phyloP scores from a whole-genome alignment of 2,888 invertebrate genomes.

The Acanthacorydalis orientalis region DNA sequence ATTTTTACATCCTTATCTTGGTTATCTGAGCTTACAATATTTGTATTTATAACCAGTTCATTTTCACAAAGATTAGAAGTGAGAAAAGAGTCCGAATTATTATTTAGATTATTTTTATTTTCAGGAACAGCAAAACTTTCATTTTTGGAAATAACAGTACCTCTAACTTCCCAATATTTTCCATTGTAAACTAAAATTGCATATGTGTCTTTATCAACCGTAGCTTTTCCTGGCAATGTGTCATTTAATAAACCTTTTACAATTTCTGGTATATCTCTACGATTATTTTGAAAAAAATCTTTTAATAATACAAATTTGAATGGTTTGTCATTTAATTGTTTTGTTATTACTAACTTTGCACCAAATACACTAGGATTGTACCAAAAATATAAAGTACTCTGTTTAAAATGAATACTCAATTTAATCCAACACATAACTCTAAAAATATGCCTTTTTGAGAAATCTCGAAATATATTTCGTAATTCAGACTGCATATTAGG shows the following conservation, averaged over 20 bases:
- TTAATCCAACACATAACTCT: conserved; percentile 13
- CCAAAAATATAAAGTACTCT: conserved; percentile 13
- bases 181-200: conserved; percentile 10
- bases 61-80: too few species aligned
- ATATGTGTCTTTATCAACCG: conserved; percentile 6
- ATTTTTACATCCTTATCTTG: too few species aligned
- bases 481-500: conserved; percentile 3
- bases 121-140: background rate
- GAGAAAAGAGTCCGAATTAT: too few species aligned
- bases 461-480: background rate
- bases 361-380: conserved; percentile 8
- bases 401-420: conserved; percentile 10
- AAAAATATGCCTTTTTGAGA: background rate
- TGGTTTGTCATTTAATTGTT: conserved; percentile 3
- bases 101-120: too few species aligned
- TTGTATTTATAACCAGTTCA: too few species aligned
- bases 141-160: conserved; percentile 7
- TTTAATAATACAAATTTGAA: background rate
- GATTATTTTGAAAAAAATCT: background rate
- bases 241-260: conserved; percentile 6
- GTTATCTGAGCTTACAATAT: too few species aligned
- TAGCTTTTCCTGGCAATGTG: conserved; percentile 5
- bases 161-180: conserved; percentile 9
- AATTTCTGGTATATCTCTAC: conserved; percentile 7
- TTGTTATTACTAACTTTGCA: conserved; percentile 7